A percentile compares a stretch with the other conserved stretches of the same genome.
Conservation (phyloP, 2,113 vertebrate species). For the Galeopterus variegatus region DNA sequence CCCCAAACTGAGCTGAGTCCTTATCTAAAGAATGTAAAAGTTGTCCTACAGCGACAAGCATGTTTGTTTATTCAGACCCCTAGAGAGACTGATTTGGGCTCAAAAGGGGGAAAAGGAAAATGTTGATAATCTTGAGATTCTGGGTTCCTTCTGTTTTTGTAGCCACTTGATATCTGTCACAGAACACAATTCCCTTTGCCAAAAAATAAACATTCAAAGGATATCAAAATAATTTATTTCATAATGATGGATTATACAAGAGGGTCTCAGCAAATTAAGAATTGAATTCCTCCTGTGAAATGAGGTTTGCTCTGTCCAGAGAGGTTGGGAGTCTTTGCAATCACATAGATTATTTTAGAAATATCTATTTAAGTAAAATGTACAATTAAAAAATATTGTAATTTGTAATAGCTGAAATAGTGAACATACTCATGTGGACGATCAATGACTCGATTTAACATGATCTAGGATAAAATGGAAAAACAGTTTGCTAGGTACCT, state of each 20-base stretch:
- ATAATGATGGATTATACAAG: neutral
- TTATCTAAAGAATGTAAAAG: slow-evolving; percentile 80
- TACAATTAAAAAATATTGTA: neutral
- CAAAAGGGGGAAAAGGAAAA: neutral
- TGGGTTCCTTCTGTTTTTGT: slow-evolving; percentile 78
- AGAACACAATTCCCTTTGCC: slow-evolving; percentile 23
- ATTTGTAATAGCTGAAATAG: neutral
- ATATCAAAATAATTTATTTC: slow-evolving; percentile 19
- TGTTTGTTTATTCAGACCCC: slow-evolving; percentile 75
- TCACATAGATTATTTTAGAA: neutral
- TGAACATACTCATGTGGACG: neutral
- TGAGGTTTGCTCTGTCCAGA: neutral
- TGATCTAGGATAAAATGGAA: neutral
- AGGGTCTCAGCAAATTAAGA: neutral
- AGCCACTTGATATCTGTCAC: slow-evolving; percentile 68
- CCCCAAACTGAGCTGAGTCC: slow-evolving; percentile 80
- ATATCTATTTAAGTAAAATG: neutral
- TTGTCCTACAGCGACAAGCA: slow-evolving; percentile 78
- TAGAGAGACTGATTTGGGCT: neutral
- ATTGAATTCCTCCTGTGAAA: slow-evolving; percentile 23
- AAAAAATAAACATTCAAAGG: slow-evolving; percentile 67
- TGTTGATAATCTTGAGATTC: slow-evolving; percentile 71
- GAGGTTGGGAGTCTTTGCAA: neutral
- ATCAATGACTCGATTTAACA: neutral
- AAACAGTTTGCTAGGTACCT: slow-evolving; percentile 37